phyloP scores from a whole-genome alignment of 2,113 vertebrate species.

The Crotalus tigris region DNA sequence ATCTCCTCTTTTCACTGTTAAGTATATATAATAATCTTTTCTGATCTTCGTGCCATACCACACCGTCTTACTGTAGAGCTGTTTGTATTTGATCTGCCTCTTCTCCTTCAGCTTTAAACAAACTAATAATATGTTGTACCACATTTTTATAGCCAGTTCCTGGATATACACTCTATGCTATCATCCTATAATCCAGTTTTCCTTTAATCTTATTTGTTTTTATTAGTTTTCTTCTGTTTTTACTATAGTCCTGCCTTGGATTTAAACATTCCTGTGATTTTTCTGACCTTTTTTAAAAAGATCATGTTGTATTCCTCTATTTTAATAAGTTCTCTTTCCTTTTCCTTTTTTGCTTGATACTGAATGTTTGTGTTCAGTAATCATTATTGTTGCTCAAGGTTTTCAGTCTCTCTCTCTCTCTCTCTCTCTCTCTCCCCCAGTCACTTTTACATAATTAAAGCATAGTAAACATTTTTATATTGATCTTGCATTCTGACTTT shows the following conservation, averaged over 20 bases:
- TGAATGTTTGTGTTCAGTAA: neutral
- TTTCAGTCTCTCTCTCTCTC: neutral
- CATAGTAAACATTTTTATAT: neutral
- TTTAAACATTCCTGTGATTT: neutral
- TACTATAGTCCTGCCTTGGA: neutral
- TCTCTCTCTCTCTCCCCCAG: too few relatives aligned
- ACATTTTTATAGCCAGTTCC: neutral
- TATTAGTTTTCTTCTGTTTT: neutral
- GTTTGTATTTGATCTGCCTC: neutral
- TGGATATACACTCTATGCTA: neutral
- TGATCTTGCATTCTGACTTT: neutral
- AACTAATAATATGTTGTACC: neutral
- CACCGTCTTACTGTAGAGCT: neutral
- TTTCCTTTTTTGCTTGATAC: neutral
- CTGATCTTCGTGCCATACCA: neutral
- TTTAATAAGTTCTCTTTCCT: neutral
- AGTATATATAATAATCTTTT: neutral
- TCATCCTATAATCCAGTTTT: neutral
- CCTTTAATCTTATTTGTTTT: neutral
- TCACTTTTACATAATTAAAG: neutral
- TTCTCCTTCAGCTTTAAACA: neutral
- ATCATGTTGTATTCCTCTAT: neutral
- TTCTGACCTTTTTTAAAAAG: neutral
- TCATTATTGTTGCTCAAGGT: neutral
- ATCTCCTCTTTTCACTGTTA: neutral